Conservation (phyloP, 2,797 vertebrate genomes). For the Tenualosa ilisha region DNA sequence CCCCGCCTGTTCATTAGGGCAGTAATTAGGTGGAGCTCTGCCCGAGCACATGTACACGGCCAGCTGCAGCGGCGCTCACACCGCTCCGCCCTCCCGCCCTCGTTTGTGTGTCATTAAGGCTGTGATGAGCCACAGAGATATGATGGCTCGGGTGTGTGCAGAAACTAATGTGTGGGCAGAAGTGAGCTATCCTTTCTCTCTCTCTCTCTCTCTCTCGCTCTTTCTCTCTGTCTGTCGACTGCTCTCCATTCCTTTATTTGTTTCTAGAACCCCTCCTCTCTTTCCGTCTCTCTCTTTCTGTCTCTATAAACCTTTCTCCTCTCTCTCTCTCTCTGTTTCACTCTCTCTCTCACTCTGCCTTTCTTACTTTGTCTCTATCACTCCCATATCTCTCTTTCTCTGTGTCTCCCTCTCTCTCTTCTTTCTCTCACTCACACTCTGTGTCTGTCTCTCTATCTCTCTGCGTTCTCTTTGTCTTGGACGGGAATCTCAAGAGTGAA, state of each 20-base stretch:
- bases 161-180: constrained; percentile 33
- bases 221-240: neutral
- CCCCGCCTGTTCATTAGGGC: constrained; percentile 47
- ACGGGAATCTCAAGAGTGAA: constrained; percentile 48
- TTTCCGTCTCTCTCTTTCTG: neutral
- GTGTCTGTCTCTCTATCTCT: neutral
- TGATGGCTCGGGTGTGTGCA: constrained; percentile 23
- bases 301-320: too few relatives aligned
- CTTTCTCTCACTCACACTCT: neutral
- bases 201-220: neutral
- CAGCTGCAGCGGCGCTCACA: constrained; percentile 43
- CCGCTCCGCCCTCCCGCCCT: constrained; percentile 6
- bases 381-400: neutral
- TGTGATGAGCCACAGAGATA: constrained; percentile 29
- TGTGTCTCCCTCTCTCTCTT: neutral
- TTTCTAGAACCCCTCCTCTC: neutral
- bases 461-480: constrained; percentile 1
- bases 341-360: too few relatives aligned
- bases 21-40: constrained; percentile 52
- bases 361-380: neutral
- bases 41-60: constrained; percentile 37
- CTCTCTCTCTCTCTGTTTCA: too few relatives aligned
- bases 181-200: constrained; percentile 20
- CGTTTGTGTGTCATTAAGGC: constrained; percentile 44
- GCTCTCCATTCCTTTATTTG: neutral